Conservation (phyloP, 2,113 vertebrate species). For the Macrotus californicus region DNA sequence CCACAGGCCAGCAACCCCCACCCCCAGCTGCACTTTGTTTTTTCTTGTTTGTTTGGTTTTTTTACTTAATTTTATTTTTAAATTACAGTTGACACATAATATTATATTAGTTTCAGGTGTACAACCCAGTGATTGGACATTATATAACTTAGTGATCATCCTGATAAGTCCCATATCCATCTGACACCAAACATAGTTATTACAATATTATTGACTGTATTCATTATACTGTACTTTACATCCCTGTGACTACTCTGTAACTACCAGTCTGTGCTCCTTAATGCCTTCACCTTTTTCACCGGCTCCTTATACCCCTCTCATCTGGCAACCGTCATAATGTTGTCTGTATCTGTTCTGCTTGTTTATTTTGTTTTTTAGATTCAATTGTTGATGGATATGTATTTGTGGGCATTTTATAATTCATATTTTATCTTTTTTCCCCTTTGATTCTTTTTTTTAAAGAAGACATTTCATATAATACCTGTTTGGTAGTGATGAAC, state of each 20-base stretch:
- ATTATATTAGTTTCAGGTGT: not conserved
- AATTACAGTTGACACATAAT: not conserved
- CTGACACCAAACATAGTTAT: not conserved
- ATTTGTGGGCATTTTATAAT: not conserved
- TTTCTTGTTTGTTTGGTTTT: not conserved
- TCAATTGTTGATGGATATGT: not conserved
- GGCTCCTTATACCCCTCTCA: not conserved
- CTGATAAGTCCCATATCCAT: not conserved
- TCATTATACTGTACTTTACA: not conserved
- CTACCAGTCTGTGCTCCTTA: not conserved
- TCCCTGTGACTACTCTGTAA: not conserved
- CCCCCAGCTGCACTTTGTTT: not conserved
- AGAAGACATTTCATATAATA: not conserved
- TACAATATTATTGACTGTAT: not conserved
- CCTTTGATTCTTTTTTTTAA: not conserved
- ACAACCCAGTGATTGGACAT: not conserved
- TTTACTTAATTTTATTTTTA: not conserved
- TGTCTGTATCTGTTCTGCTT: too few relatives aligned
- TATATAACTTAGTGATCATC: not conserved
- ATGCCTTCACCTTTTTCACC: not conserved
- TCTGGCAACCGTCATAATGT: not conserved
- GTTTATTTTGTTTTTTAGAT: not conserved
- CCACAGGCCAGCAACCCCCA: too few relatives aligned
- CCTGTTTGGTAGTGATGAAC: not conserved
- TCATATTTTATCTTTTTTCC: not conserved